Evolutionary conservation across 2,797 vertebrate species (phyloP), one percentile per base, ranked within the genome.

Genomic region (Syndactyla subalaris): DNA sequence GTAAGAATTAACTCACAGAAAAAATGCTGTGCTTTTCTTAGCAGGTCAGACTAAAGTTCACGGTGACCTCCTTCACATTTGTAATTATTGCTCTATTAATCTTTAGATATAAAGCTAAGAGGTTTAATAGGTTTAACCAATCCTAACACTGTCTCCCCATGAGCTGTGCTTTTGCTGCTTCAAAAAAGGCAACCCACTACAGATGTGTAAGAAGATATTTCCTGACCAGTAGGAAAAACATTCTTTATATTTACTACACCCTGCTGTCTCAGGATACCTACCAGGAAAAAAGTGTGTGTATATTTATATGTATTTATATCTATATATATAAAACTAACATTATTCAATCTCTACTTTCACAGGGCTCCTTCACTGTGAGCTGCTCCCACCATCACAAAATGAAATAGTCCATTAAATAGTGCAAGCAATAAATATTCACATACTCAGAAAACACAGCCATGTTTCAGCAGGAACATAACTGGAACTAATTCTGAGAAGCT

Each of bases 1-100:
- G 71, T 10, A 58, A 70, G 54, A 91, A 95, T 94, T 93, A 88
- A 88, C 89, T 86, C 46, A 62, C 6, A 14, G 70, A 85, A 86
- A 62, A 87, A 86, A 62, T 18, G 46, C 68, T 86, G 58, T 36
- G 66, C 43, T 77, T 80, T 76, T 81, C 87, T 46, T 17, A 4
- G 78, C 85, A 92, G 84, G 80, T 91, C 89, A 92, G 66, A 59
- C 38, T 85, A 41, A 88, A 93, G 79, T 80, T 94, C 90, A 75
- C 70, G 9, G 12, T 61, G 79, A 83, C 85, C 92, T 92, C 70
- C 85, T 79, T 62, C 82, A 78, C 52, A 12, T 90, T 71, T 39
- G n/a, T 77, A 95, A 93, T 95, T 92, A 77, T 49, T 86, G 27
- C 66, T 71, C 76, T 92, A 77, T 89, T 95, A 89, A 92, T 88